A percentile compares a stretch with the other conserved stretches of the same genome.
phyloP scores from a whole-genome alignment of 1,140 invertebrate genomes.

The Amphibalanus amphitrite region DNA sequence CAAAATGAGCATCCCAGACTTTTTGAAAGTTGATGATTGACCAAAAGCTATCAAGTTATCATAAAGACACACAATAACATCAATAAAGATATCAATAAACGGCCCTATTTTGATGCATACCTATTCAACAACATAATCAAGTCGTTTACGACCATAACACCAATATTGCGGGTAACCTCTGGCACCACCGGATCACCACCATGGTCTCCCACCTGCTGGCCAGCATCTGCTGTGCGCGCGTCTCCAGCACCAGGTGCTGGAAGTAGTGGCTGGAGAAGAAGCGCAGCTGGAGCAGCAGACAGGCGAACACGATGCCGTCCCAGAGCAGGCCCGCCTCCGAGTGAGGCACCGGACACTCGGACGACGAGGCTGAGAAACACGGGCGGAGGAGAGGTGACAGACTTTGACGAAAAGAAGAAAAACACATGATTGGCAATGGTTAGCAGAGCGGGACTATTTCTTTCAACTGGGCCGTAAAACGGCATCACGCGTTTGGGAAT shows the following conservation, averaged over 20 bases:
- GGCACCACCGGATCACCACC: too few relatives aligned
- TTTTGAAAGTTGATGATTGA: too few relatives aligned
- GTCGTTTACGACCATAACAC: not conserved
- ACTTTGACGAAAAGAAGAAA: too few relatives aligned
- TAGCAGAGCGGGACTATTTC: too few relatives aligned
- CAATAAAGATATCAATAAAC: slow-evolving; percentile 15
- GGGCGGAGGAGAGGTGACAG: too few relatives aligned
- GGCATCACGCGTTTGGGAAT: too few relatives aligned
- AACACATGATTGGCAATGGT: too few relatives aligned
- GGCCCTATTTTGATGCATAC: not conserved
- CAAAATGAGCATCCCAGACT: too few relatives aligned
- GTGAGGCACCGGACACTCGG: slow-evolving; percentile 45
- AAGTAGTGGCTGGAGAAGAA: slow-evolving; percentile 93
- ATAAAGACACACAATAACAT: too few relatives aligned
- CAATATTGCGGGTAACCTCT: not conserved
- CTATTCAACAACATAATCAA: not conserved
- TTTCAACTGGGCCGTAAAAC: too few relatives aligned
- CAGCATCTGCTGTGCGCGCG: slow-evolving; percentile 79
- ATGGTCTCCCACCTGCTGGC: slow-evolving; percentile 57
- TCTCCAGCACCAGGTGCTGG: slow-evolving; percentile 82
- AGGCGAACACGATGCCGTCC: slow-evolving; percentile 88
- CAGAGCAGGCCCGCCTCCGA: slow-evolving; percentile 72
- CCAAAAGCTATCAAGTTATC: too few relatives aligned
- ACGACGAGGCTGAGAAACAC: not conserved
- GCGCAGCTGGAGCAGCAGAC: slow-evolving; percentile 73